A percentile compares a stretch with the other conserved stretches of the same genome.
Conservation (phyloP, 2,888 invertebrate species). For the Heliconius cydno region DNA sequence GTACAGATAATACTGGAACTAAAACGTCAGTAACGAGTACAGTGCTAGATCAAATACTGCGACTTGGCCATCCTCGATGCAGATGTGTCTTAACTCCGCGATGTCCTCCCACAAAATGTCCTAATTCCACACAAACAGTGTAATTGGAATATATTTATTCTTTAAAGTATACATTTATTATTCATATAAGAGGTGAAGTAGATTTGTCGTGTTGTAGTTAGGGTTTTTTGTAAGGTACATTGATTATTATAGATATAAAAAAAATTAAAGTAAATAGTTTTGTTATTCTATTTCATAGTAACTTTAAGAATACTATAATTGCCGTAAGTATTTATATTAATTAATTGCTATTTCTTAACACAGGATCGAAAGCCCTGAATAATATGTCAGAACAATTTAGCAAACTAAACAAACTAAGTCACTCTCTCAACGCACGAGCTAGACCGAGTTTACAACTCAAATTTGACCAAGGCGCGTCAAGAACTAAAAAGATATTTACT, state of each 20-base stretch:
- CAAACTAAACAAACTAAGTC: conserved; percentile 89
- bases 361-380: conserved; percentile 92
- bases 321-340: neutral
- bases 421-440: conserved; percentile 84
- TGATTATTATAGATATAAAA: too few species aligned
- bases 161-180: neutral
- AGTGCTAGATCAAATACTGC: conserved; percentile 51
- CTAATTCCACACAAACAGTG: conserved; percentile 25
- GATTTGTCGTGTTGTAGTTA: neutral
- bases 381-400: conserved; percentile 95
- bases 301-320: neutral
- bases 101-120: conserved; percentile 19
- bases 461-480: conserved; percentile 73
- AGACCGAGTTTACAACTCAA: conserved; percentile 79
- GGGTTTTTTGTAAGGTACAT: neutral
- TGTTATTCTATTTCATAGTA: neutral
- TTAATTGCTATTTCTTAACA: conserved; percentile 32
- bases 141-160: neutral
- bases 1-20: conserved; percentile 20
- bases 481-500: conserved; percentile 80
- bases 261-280: neutral
- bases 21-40: conserved; percentile 44
- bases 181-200: neutral
- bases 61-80: conserved; percentile 48
- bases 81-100: conserved; percentile 43